phyloP scores from a whole-genome alignment of 2,113 vertebrate genomes.

The Lynx canadensis region DNA sequence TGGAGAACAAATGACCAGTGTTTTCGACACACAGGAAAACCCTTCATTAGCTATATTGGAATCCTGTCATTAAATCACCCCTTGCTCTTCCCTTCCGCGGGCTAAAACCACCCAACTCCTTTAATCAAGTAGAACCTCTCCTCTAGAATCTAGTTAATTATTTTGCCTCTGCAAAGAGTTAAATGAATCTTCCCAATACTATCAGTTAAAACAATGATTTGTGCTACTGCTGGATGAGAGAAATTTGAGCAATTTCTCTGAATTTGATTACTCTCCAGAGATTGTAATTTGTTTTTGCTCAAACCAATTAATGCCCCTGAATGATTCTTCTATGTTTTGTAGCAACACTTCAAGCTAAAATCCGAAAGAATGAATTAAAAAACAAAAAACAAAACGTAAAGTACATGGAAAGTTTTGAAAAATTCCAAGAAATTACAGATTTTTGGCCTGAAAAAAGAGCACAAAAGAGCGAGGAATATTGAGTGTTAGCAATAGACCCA shows the following conservation, averaged over 20 bases:
- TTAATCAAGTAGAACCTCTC: slow-evolving; percentile 59
- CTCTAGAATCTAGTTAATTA: slow-evolving; percentile 61
- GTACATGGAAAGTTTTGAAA: slow-evolving; percentile 47
- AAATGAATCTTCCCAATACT: slow-evolving; percentile 32
- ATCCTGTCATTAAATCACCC: slow-evolving; percentile 56
- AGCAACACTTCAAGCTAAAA: slow-evolving; percentile 66
- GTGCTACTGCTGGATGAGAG: slow-evolving; percentile 4
- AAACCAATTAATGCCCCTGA: slow-evolving; percentile 58
- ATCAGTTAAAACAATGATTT: slow-evolving; percentile 18
- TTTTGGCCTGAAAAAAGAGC: slow-evolving; percentile 5
- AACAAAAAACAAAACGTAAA: slow-evolving; percentile 24
- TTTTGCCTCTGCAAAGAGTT: slow-evolving; percentile 52
- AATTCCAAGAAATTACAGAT: slow-evolving; percentile 43
- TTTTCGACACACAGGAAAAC: slow-evolving; percentile 58
- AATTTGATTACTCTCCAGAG: slow-evolving; percentile 55
- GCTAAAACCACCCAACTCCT: slow-evolving; percentile 43
- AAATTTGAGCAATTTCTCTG: slow-evolving; percentile 52
- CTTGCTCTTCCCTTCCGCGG: slow-evolving; percentile 16
- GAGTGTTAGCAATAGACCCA: not conserved
- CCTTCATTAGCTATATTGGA: slow-evolving; percentile 57
- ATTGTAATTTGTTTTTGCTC: slow-evolving; percentile 41
- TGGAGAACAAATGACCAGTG: slow-evolving; percentile 72
- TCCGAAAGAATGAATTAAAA: slow-evolving; percentile 39
- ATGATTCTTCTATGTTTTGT: slow-evolving; percentile 42
- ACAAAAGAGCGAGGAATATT: slow-evolving; percentile 15